Base-by-base conservation (phyloP, 2,797 vertebrate species). In the Holocentrus rufus region DNA sequence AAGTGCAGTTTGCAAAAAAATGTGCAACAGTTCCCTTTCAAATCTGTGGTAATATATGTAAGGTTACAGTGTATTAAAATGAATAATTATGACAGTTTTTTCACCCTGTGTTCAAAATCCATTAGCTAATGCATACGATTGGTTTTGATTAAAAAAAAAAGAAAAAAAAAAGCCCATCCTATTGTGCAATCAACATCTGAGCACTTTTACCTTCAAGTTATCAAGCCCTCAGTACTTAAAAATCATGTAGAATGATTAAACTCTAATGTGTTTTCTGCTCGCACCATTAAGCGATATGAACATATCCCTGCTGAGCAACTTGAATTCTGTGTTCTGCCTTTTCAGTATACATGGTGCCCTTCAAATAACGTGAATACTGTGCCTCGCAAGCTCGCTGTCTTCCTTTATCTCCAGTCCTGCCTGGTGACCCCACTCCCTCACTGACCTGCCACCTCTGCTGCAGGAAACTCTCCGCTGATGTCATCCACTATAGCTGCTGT, bases 401-500 rank as follows among this genome's bases (percentile, higher is more conserved):
- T 57, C 56, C 81, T 79, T 68, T 54, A 85, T 81, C 75, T 73
- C 22, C 17, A 0, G 13, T 15, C 23, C 15, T 11, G 11, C 65
- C 52, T 64, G 53, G 57, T 56, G 42, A 78, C 69, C 74, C 31
- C 55, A 25, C 62, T 77, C 58, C 36, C 31, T 71, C 75, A 54
- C n/a, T 10, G n/a, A 22, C 25, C 54, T 60, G 55, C 60, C 67
- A 36, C 61, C 18, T 60, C 22, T 22, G 31, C 50, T 31, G 36
- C 27, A 46, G 50, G 42, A 72, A 31, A 30, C 25, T n/a, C 44
- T 54, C n/a, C 11, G 4, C 54, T 75, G 76, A 73, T 84, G 76
- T 79, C 68, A 80, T 56, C 75, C 63, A 7, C 52, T 50, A 79
- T n/a, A n/a, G 42, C 47, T 44, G 64, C 63, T 72, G 77, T 74